These are phyloP conservation scores for Galeopsomyia nigrocyanea DNA, from an alignment of 2,888 invertebrate species.

Conservation along the genomic window DNA sequence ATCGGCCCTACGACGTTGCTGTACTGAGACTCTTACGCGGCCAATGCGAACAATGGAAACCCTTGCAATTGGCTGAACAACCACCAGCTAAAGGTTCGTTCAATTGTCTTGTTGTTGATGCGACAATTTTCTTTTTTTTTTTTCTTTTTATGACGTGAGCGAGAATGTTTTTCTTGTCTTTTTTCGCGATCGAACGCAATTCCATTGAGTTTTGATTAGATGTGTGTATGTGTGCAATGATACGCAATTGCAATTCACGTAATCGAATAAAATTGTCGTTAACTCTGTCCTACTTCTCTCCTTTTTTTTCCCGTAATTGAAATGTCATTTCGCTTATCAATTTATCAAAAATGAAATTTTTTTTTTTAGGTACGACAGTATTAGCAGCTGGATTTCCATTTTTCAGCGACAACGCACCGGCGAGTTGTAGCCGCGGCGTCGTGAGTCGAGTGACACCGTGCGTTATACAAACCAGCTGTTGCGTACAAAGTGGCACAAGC, in stretches of 20 bases:
- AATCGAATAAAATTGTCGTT: too few relatives aligned
- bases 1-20: constrained; percentile 64
- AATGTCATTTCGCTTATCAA: too few relatives aligned
- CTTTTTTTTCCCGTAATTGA: not conserved
- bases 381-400: constrained; percentile 75
- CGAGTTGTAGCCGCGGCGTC: constrained; percentile 72
- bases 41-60: constrained; percentile 50
- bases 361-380: constrained; percentile 75
- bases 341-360: too few relatives aligned
- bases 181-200: too few relatives aligned
- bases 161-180: too few relatives aligned
- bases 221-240: too few relatives aligned
- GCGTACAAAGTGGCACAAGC: constrained; percentile 76
- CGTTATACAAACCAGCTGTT: constrained; percentile 76
- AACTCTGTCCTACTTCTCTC: too few relatives aligned
- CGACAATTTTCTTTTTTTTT: too few relatives aligned
- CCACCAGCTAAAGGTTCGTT: constrained; percentile 55
- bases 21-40: constrained; percentile 58
- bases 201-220: too few relatives aligned
- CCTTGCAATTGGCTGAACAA: constrained; percentile 52
- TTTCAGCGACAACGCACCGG: constrained; percentile 70
- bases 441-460: constrained; percentile 72
- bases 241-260: too few relatives aligned
- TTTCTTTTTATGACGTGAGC: too few relatives aligned
- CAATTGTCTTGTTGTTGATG: too few relatives aligned